Conservation (phyloP, 2,797 vertebrate genomes). For the Lycodopsis pacificus region DNA sequence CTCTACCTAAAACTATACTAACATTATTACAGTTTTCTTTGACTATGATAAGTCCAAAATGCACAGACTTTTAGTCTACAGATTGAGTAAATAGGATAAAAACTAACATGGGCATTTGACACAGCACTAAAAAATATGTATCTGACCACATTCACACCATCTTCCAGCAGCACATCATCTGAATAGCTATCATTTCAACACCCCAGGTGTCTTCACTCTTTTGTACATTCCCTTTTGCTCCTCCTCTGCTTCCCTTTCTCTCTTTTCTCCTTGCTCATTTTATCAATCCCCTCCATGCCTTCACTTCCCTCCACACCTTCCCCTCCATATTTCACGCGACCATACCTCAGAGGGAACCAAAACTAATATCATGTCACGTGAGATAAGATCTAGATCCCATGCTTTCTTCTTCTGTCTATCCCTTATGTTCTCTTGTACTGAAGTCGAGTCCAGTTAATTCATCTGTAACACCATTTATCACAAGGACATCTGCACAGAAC, state of each 20-base stretch:
- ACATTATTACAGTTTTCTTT: not conserved
- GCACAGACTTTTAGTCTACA: not conserved
- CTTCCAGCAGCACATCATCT: not conserved
- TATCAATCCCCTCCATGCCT: constrained; percentile 18
- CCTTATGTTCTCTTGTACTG: not conserved
- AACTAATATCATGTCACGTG: not conserved
- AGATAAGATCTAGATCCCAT: not conserved
- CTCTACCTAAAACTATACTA: not conserved
- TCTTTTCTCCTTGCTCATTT: constrained; percentile 14
- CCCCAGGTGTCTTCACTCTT: constrained; percentile 1
- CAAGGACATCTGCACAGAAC: not conserved
- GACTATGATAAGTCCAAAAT: not conserved
- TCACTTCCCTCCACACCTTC: constrained; percentile 18
- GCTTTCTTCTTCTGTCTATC: not conserved
- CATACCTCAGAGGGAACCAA: not conserved
- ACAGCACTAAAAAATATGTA: not conserved
- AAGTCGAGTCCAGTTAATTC: not conserved
- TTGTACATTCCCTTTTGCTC: not conserved
- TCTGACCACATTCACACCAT: not conserved
- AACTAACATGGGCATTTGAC: not conserved
- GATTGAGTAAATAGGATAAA: not conserved
- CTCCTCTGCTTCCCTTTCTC: not conserved
- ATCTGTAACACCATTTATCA: not conserved
- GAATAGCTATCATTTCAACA: not conserved
- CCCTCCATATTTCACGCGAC: not conserved